Evolutionary conservation across 2,888 invertebrate species (phyloP).

Genomic region (Perizoma flavofasciatum): DNA sequence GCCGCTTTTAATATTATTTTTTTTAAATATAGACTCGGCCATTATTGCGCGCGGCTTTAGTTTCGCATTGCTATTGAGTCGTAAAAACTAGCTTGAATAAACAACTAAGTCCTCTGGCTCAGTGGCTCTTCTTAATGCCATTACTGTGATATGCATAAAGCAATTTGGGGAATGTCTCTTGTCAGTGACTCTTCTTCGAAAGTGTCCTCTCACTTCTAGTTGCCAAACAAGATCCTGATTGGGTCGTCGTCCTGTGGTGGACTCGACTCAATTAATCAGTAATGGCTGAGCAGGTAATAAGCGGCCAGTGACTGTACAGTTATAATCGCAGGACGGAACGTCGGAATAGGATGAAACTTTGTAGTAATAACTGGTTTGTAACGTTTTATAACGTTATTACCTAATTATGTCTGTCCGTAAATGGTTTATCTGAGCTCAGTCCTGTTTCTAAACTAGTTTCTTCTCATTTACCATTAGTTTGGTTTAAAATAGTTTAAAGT

Average conservation of each 20-base stretch:
- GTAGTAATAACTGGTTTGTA: constrained; percentile 31
- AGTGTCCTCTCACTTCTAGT: constrained; percentile 54
- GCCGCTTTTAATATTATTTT: constrained; percentile 42
- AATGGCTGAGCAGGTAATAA: constrained; percentile 44
- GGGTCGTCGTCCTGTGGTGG: constrained; percentile 55
- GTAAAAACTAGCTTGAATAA: constrained; percentile 20
- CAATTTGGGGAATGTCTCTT: constrained; percentile 50
- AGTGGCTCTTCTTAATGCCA: constrained; percentile 20
- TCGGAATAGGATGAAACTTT: constrained; percentile 35
- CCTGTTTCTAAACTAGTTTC: constrained; percentile 20
- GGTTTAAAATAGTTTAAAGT: constrained; percentile 18
- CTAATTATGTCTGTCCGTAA: constrained; percentile 35
- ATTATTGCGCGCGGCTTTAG: constrained; percentile 18
- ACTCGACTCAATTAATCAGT: constrained; percentile 59
- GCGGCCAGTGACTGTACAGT: constrained; percentile 44
- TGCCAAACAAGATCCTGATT: constrained; percentile 46
- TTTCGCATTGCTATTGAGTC: constrained; percentile 12
- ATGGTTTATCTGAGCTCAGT: constrained; percentile 28
- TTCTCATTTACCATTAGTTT: constrained; percentile 14
- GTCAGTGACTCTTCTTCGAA: constrained; percentile 50
- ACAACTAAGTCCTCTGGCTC: constrained; percentile 17
- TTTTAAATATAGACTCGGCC: constrained; percentile 32
- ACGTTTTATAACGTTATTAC: constrained; percentile 39
- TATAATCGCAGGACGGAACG: constrained; percentile 37
- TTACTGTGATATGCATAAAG: constrained; percentile 45